Evolutionary conservation across 2,797 vertebrate genomes (phyloP).

Genomic region (Myotis daubentonii): DNA sequence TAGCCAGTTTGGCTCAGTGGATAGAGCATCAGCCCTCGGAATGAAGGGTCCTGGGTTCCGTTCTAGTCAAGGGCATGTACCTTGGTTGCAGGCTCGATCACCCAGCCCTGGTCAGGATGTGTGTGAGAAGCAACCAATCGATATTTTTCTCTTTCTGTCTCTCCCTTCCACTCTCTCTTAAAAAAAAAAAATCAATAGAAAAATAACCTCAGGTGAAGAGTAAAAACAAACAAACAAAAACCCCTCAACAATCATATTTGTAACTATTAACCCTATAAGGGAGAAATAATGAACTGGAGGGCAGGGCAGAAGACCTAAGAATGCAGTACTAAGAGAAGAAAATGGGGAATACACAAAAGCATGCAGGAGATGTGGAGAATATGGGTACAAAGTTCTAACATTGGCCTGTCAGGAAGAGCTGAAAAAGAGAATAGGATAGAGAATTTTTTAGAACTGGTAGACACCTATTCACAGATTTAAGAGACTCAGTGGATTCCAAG

Average conservation of each 20-base stretch:
- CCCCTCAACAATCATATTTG: not conserved
- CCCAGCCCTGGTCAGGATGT: no score
- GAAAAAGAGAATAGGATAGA: not conserved
- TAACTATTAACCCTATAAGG: not conserved
- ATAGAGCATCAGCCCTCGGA: no score
- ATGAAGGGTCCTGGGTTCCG: no score
- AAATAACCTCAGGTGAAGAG: no score
- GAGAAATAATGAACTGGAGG: not conserved
- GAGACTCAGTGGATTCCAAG: not conserved
- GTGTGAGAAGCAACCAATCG: no score
- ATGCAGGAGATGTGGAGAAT: not conserved
- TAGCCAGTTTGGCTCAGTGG: no score
- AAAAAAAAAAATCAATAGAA: no score
- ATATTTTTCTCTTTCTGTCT: no score
- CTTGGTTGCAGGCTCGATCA: no score
- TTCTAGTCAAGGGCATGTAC: no score
- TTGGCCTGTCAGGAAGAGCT: not conserved
- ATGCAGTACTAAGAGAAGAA: not conserved
- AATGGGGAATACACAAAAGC: not conserved
- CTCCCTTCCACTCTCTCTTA: no score
- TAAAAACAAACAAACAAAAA: no score
- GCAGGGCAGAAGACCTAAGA: not conserved
- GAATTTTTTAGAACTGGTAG: not conserved
- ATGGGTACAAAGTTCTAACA: not conserved
- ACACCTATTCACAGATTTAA: slow-evolving; percentile 15